Evolutionary conservation across 1,140 invertebrate species (phyloP).

Genomic region (Olivierus martensii): DNA sequence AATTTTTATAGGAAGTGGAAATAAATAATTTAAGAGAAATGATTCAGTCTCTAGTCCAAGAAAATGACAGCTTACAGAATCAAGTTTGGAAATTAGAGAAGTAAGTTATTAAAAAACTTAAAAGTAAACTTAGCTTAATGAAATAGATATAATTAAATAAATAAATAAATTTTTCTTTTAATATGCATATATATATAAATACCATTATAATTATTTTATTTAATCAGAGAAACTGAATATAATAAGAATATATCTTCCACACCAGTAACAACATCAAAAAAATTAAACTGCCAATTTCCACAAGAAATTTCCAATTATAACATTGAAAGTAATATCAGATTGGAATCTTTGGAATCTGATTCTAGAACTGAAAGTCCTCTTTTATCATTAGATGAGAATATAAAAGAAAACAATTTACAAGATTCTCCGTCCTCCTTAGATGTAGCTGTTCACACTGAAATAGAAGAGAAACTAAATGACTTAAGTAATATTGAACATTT

Average conservation of each 20-base stretch:
- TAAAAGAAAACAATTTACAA: neutral
- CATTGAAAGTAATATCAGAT: neutral
- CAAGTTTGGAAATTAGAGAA: conserved; percentile 1
- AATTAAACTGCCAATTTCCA: neutral
- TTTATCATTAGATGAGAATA: neutral
- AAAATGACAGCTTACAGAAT: neutral
- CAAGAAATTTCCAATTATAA: neutral
- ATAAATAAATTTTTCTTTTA: too few relatives aligned
- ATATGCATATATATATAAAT: too few relatives aligned
- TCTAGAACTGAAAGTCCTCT: neutral
- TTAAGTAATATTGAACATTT: neutral
- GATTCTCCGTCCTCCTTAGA: neutral
- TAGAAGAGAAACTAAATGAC: neutral
- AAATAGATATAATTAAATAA: too few relatives aligned
- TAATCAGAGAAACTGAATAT: neutral
- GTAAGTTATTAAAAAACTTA: neutral
- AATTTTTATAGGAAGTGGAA: neutral
- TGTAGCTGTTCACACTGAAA: neutral
- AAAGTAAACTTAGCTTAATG: too few relatives aligned
- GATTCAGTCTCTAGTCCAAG: neutral
- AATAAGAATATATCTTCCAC: neutral
- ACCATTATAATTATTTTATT: too few relatives aligned
- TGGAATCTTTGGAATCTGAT: neutral
- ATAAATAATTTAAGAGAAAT: neutral
- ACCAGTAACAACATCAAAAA: neutral